Evolutionary conservation across 2,888 invertebrate genomes (phyloP).

Genomic region (Seira ritae): DNA sequence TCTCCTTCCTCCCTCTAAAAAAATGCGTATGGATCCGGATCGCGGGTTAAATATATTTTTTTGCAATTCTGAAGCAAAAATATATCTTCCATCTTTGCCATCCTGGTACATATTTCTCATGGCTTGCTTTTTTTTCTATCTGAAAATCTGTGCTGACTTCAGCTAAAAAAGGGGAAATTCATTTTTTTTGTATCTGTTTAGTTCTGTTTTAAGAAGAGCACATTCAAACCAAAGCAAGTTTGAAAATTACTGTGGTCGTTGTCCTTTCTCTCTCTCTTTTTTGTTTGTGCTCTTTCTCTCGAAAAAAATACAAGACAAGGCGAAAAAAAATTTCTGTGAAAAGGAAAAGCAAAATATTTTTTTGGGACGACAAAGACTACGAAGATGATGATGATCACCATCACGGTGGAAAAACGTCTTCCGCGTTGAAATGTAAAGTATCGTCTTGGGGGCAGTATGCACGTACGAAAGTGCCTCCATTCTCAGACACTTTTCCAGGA

Average conservation of each 20-base stretch:
- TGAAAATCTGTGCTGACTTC: constrained; percentile 30
- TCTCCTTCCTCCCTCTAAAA: no score
- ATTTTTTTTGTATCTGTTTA: no score
- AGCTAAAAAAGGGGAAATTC: not conserved
- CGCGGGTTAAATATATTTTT: no score
- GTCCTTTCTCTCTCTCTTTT: not conserved
- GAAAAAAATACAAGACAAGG: constrained; percentile 20
- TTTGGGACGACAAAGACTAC: no score
- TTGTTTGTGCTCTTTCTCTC: not conserved
- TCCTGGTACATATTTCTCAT: no score
- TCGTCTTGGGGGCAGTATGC: constrained; percentile 69
- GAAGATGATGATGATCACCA: no score
- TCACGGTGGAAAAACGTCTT: constrained; percentile 61
- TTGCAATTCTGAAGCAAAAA: no score
- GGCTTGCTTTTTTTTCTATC: constrained; percentile 20
- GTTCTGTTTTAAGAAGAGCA: no score
- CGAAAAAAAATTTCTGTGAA: constrained; percentile 12
- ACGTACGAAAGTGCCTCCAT: constrained; percentile 60
- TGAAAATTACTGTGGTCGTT: constrained; percentile 22
- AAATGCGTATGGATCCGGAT: no score
- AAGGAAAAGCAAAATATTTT: constrained; percentile 40
- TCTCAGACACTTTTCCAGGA: constrained; percentile 60
- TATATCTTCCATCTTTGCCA: no score
- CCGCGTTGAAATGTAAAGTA: constrained; percentile 70
- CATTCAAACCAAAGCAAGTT: no score